phyloP scores from a whole-genome alignment of 2,888 invertebrate species.

The Euzophera pinguis region DNA sequence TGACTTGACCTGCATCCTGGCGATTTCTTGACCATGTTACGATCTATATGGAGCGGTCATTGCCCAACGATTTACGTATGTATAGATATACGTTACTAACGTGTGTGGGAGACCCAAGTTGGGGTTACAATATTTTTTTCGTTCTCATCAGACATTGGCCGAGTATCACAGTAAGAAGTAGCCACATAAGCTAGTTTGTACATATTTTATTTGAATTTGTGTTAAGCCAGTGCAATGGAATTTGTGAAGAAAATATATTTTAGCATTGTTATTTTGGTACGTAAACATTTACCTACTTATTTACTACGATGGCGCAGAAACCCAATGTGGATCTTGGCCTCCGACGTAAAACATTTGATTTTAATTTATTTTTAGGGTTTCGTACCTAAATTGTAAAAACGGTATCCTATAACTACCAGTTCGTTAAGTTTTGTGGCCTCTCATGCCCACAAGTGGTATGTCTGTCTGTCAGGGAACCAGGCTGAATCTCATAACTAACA shows the following conservation, averaged over 20 bases:
- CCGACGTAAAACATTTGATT: too few relatives aligned
- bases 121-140: slow-evolving; percentile 42
- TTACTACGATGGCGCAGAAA: too few relatives aligned
- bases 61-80: slow-evolving; percentile 51
- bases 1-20: slow-evolving; percentile 23
- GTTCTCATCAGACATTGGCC: slow-evolving; percentile 47
- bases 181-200: background rate
- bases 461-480: too few relatives aligned
- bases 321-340: too few relatives aligned
- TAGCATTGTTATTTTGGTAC: slow-evolving; percentile 16
- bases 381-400: too few relatives aligned
- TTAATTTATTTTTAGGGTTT: too few relatives aligned
- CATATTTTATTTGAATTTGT: slow-evolving; percentile 1
- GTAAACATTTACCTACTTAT: slow-evolving; percentile 12
- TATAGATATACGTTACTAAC: slow-evolving; percentile 42
- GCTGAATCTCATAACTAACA: too few relatives aligned
- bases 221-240: slow-evolving; percentile 9
- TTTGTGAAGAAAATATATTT: slow-evolving; percentile 9
- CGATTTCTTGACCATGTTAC: slow-evolving; percentile 33
- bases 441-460: too few relatives aligned
- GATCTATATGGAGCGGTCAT: slow-evolving; percentile 42
- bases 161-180: slow-evolving; percentile 15
- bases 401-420: too few relatives aligned
- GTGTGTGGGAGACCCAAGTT: slow-evolving; percentile 58
- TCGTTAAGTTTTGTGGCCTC: too few relatives aligned